Conservation (phyloP, 64 coral and sea anemone genomes). For the Cladopsammia gracilis region DNA sequence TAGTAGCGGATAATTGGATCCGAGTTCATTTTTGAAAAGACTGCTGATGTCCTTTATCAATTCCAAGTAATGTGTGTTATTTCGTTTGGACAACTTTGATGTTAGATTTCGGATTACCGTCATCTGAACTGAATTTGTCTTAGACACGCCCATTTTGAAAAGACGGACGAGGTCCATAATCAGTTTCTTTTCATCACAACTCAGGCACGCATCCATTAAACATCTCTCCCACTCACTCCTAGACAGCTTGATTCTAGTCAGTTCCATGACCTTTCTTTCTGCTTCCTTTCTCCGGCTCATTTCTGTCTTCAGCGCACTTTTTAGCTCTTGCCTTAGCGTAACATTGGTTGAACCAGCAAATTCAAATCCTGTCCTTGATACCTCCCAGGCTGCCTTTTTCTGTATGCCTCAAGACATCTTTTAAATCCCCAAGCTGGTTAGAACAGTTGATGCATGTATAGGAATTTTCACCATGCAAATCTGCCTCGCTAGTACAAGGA, state of each 20-base stretch:
- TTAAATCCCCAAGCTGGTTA: slow-evolving; percentile 38
- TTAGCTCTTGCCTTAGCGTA: slow-evolving; percentile 45
- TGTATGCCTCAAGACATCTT: slow-evolving; percentile 54
- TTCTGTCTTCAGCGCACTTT: slow-evolving; percentile 25
- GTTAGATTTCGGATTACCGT: slow-evolving; percentile 38
- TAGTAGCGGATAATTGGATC: too few relatives aligned
- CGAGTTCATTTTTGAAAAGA: slow-evolving; percentile 53
- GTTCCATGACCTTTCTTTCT: slow-evolving; percentile 37
- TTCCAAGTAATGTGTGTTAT: slow-evolving; percentile 56
- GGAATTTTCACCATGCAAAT: slow-evolving; percentile 33
- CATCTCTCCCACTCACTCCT: slow-evolving; percentile 44
- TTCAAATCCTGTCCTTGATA: neutral
- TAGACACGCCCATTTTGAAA: slow-evolving; percentile 44
- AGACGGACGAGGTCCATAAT: slow-evolving; percentile 36
- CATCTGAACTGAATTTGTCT: slow-evolving; percentile 55
- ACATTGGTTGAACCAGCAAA: slow-evolving; percentile 60
- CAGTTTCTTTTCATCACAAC: slow-evolving; percentile 46
- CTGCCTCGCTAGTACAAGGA: slow-evolving; percentile 8
- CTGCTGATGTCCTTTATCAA: slow-evolving; percentile 59
- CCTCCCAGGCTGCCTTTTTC: neutral
- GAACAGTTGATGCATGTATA: slow-evolving; percentile 60
- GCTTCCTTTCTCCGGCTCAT: neutral
- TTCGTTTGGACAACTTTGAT: slow-evolving; percentile 50
- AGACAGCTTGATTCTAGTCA: slow-evolving; percentile 19
- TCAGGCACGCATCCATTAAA: slow-evolving; percentile 53